These are phyloP conservation scores for Drosophila burlai DNA, from an alignment of 1,140 invertebrate species.

Conservation along the genomic window DNA sequence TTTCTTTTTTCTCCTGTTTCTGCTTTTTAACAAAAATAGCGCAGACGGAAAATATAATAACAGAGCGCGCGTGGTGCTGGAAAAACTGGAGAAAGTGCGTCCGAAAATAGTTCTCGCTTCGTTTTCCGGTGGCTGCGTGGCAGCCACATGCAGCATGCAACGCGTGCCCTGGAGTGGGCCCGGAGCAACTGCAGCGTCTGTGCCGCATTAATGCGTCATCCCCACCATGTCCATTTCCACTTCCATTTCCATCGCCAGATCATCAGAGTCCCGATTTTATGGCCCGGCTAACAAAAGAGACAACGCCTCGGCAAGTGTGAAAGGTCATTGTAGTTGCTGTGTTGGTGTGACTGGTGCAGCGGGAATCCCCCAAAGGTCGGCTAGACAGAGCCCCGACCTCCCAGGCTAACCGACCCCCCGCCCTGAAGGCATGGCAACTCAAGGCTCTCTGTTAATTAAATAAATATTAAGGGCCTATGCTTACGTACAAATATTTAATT, in stretches of 20 bases:
- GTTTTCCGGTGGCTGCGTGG: conserved; percentile 40
- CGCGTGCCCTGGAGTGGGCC: background rate
- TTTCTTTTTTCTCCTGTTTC: conserved; percentile 7
- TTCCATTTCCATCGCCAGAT: conserved; percentile 15
- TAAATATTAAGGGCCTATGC: background rate
- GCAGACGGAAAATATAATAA: conserved; percentile 71
- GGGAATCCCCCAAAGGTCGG: conserved; percentile 22
- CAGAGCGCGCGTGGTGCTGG: conserved; percentile 23
- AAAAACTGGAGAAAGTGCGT: conserved; percentile 35
- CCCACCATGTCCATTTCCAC: conserved; percentile 31
- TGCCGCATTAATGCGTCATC: conserved; percentile 72
- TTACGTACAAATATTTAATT: background rate
- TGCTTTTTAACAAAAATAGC: conserved; percentile 69
- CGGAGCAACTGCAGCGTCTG: conserved; percentile 49
- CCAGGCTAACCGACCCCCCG: too few species aligned
- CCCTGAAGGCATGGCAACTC: background rate
- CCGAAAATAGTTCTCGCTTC: conserved; percentile 49
- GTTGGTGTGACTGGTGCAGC: conserved; percentile 7
- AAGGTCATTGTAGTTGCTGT: conserved; percentile 56
- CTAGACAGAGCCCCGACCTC: conserved; percentile 19
- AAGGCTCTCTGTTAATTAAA: too few species aligned
- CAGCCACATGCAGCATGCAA: conserved; percentile 33
- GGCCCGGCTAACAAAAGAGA: conserved; percentile 38
- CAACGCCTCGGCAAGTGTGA: conserved; percentile 50
- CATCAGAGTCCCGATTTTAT: conserved; percentile 13